Evolutionary conservation across 1,140 invertebrate genomes (phyloP), one percentile per base, ranked within the genome.

Genomic region (Battus philenor): DNA sequence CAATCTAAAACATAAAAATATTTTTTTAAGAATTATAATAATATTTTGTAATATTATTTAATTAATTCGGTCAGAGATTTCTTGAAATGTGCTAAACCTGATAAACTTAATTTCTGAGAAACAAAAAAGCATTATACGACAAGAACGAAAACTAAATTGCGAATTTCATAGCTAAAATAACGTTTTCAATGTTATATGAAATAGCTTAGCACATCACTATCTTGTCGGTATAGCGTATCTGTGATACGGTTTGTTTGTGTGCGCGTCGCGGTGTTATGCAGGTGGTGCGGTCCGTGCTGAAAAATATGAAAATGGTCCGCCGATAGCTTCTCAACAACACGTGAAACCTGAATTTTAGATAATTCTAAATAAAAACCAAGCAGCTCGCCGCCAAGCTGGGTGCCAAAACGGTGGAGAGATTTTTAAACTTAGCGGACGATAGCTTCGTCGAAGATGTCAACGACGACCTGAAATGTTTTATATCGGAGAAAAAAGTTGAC

Each of bases 391-490:
- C 68, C 83, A 86, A 86, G 65, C 84, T 86, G 84, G 84, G 81
- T 86, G 67, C 84, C 79, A 86, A 82, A 83, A 82, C 75, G 47
- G 68, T 83, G 33, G 82, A 86, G 54, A 70, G 76, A 45, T 78
- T 86, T 52, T 58, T 86, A 30, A 80, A 70, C 62, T 66, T 81
- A 48, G 82, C 80, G 41, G 82, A 86, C 68, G 68, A 67, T 38
- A 73, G 71, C 62, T 86, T 86, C 59, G 64, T 86, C 54, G 80
- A 86, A 48, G 77, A 86, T 81, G 82, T 86, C 50, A 86, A 73
- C 59, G 80, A 86, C 63, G 80, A 83, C 67, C 47, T 86, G 59
- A 81, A 77, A 86, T 83, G 79, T 75, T 86, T 83, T 68, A 46
- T 79, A 49, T 59, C 67, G 59, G 72, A 74, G 59, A 73, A 71